These are phyloP conservation scores for human DNA, from an alignment of 2,113 vertebrate species.

Conservation along the genomic window GRCh38 chr20:9963501-9964000, in stretches of 20 bases:
- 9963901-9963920: background rate
- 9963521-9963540: background rate
- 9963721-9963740: background rate
- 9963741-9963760: background rate
- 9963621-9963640: conserved; percentile 25
- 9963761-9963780: background rate
- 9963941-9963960: background rate
- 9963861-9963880: background rate
- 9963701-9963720: background rate
- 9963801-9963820: background rate
- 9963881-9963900: background rate
- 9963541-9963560: background rate
- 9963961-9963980: background rate
- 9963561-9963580: background rate
- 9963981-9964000: background rate
- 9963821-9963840: background rate
- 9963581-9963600: background rate
- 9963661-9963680: background rate
- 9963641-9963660: background rate
- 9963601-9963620: background rate
- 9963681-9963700: background rate
- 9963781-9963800: background rate
- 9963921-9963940: background rate
- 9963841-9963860: background rate
- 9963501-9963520: background rate